These are phyloP conservation scores for Caenorhabditis sp. DNA, from an alignment of 2,888 invertebrate genomes.

Conservation along the genomic window DNA sequence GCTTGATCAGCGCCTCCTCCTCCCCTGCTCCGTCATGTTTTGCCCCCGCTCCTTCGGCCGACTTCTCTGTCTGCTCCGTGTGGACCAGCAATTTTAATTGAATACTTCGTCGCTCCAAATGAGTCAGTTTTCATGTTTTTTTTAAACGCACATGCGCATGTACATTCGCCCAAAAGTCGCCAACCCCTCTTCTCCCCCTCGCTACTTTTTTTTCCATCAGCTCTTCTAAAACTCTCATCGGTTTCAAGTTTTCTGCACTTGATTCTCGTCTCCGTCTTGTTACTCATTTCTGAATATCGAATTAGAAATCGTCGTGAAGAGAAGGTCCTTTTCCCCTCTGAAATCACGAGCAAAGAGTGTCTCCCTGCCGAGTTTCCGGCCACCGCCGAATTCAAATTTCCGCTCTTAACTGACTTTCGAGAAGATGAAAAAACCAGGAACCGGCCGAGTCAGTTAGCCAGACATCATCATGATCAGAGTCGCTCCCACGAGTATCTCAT, in stretches of 20 bases:
- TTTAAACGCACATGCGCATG: neutral
- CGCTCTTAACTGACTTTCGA: slow-evolving; percentile 18
- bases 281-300: slow-evolving; percentile 37
- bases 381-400: slow-evolving; percentile 43
- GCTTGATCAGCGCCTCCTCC: slow-evolving; percentile 40
- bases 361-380: slow-evolving; percentile 17
- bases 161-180: slow-evolving; percentile 6
- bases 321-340: no score
- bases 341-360: slow-evolving; percentile 21
- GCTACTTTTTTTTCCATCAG: no score
- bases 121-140: slow-evolving; percentile 42
- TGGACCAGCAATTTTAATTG: slow-evolving; percentile 46
- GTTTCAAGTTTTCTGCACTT: slow-evolving; percentile 34
- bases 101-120: slow-evolving; percentile 46
- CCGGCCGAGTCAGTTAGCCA: neutral
- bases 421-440: neutral
- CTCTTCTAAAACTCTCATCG: neutral
- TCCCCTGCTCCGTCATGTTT: slow-evolving; percentile 11
- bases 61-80: slow-evolving; percentile 16
- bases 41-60: neutral
- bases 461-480: neutral
- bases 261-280: neutral
- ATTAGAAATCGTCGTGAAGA: slow-evolving; percentile 20
- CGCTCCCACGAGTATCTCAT: slow-evolving; percentile 6
- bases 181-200: no score